Conservation (phyloP, 2,113 vertebrate species). For the Meriones unguiculatus region DNA sequence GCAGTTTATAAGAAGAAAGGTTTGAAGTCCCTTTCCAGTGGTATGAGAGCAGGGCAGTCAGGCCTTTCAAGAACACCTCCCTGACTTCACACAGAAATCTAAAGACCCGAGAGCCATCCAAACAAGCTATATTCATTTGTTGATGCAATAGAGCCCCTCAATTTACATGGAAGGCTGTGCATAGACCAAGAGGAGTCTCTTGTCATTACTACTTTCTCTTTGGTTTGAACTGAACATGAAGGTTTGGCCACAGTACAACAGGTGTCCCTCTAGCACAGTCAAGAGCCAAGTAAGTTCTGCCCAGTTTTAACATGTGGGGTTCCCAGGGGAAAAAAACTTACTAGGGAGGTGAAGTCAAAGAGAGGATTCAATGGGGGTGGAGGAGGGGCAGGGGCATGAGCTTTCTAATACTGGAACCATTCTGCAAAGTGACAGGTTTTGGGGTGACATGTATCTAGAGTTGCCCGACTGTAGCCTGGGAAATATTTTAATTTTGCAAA, state of each 20-base stretch:
- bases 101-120: slow-evolving; percentile 41
- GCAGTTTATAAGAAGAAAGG: neutral
- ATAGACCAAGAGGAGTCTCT: neutral
- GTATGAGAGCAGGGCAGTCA: neutral
- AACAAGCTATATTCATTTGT: neutral
- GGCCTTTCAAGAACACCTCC: slow-evolving; percentile 64
- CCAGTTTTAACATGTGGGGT: neutral
- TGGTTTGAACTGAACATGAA: neutral
- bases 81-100: neutral
- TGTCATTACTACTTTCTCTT: neutral
- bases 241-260: neutral
- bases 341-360: neutral
- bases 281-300: neutral
- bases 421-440: neutral
- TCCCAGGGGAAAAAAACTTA: neutral
- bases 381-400: too few relatives aligned
- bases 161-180: neutral
- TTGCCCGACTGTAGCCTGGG: neutral
- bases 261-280: neutral
- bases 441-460: neutral
- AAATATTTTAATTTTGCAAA: neutral
- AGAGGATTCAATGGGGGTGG: neutral
- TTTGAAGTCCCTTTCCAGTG: slow-evolving; percentile 68
- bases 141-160: neutral
- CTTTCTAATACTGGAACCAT: neutral